Base-by-base conservation (phyloP, 2,113 vertebrate genomes). In the Hippotragus niger region DNA sequence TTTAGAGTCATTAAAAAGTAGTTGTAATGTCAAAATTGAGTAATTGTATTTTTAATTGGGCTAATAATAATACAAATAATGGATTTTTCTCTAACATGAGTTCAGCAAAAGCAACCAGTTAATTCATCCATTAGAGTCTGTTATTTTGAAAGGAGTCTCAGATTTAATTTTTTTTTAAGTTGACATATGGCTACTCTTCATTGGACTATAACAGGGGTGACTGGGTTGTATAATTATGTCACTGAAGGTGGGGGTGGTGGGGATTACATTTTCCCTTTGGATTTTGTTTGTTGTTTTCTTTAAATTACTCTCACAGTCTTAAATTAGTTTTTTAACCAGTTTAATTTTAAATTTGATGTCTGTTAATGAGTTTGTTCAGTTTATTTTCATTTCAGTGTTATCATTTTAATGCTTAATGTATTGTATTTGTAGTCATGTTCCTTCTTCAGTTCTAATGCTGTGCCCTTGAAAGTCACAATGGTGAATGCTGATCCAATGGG, bases 401-500 rank as follows among this genome's bases (percentile, higher is more conserved):
- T n/a, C 9, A 90, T 97, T 95, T 53, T 96, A 71, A 98, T 91
- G 45, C 62, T 84, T 97, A 97, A 95, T n/a, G 27, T 47, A 64
- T 64, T 99, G 47, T 98, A 53, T 97, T 99, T 98, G 97, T 97
- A 99, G 99, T 99, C 99, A 1, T 99, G 99, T 97, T 99, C 99
- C n/a, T 99, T 99, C 99, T 99, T 99, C 99, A 99, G 99, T 98
- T 99, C 99, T 97, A 99, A 99, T 89, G 99, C 99, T 15, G 99
- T 99, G 92, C 99, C 99, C 16, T 98, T 99, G 78, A 99, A 99
- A 98, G 97, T 99, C 92, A 99, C 99, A 2, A 98, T 99, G 99
- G 98, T 99, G 95, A 99, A 99, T 76, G 99, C 99, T 62, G 99
- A 99, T 98, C 99, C 99, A 1, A 97, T 99, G 97, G 99, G 99